Evolutionary conservation across 2,797 vertebrate genomes (phyloP).

Genomic region (Artibeus jamaicensis): DNA sequence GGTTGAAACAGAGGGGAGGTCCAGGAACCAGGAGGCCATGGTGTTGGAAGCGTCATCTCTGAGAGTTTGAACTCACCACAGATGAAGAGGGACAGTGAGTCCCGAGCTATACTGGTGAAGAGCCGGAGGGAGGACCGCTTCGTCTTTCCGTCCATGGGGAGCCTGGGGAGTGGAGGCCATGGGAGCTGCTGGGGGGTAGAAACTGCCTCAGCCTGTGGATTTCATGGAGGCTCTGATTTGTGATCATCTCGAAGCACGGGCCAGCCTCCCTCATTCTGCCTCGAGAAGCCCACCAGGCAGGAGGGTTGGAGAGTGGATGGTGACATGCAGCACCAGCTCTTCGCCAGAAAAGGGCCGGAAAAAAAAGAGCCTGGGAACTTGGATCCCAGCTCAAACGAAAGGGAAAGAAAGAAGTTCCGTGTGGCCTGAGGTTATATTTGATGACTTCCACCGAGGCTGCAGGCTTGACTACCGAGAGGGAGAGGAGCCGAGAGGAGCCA

Average conservation of each 20-base stretch:
- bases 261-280: neutral
- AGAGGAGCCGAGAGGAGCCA: neutral
- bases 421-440: neutral
- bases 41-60: neutral
- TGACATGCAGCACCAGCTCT: neutral
- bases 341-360: neutral
- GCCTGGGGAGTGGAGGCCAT: neutral
- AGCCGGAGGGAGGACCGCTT: neutral
- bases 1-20: neutral
- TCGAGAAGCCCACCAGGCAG: neutral
- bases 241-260: neutral
- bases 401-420: neutral
- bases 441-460: neutral
- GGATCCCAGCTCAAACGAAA: neutral
- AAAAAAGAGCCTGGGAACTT: neutral
- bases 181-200: neutral
- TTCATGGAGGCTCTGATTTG: neutral
- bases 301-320: neutral
- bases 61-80: neutral
- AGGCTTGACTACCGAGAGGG: neutral
- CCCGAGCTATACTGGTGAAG: neutral
- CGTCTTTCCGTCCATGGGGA: neutral
- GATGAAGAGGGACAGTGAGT: neutral
- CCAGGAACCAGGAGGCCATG: neutral
- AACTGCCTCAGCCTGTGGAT: neutral